Evolutionary conservation across 1,140 invertebrate genomes (phyloP).

Genomic region (Leptopilina boulardi): DNA sequence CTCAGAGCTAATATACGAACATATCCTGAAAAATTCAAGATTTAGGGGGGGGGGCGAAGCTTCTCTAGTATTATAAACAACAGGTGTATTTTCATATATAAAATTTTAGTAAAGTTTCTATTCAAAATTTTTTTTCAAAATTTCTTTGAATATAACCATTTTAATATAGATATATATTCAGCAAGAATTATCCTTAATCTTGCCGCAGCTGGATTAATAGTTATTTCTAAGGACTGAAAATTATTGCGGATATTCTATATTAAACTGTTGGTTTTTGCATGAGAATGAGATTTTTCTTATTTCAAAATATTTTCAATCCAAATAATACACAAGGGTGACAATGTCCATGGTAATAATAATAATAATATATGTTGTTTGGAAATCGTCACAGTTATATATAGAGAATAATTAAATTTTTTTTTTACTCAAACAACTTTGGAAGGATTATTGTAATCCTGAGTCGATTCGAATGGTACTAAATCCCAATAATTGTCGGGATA

Average conservation of each 20-base stretch:
- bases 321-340: not conserved
- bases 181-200: too few species aligned
- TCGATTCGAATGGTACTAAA: constrained; percentile 11
- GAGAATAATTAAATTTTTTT: not conserved
- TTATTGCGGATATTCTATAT: not conserved
- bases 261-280: not conserved
- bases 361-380: not conserved
- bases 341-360: too few species aligned
- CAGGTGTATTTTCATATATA: too few species aligned
- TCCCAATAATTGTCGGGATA: constrained; percentile 1
- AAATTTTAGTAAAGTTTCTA: too few species aligned
- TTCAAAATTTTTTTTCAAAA: too few species aligned
- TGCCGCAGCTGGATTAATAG: too few species aligned
- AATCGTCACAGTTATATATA: not conserved
- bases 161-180: too few species aligned
- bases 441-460: constrained; percentile 14
- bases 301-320: not conserved
- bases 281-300: not conserved
- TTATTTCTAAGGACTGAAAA: not conserved
- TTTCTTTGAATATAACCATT: too few species aligned
- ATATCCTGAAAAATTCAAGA: too few species aligned
- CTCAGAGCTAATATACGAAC: too few species aligned
- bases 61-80: too few species aligned
- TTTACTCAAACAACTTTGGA: not conserved
- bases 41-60: too few species aligned